Evolutionary conservation across 2,888 invertebrate genomes (phyloP).

Genomic region (Pristionchus exspectatus): DNA sequence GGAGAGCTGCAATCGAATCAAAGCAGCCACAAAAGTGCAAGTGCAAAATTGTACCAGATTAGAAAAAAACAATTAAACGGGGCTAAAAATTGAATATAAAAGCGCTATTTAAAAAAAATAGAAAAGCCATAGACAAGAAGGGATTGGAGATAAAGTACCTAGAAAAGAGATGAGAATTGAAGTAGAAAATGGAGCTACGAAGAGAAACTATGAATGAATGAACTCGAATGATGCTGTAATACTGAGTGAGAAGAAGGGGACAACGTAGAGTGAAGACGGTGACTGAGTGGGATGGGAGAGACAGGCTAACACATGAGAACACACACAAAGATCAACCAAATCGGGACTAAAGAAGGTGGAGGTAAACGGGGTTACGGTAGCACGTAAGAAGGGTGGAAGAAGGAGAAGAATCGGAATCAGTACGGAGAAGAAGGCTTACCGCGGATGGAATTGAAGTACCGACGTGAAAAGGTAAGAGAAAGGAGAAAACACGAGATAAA

Average conservation of each 20-base stretch:
- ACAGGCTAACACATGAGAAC: background rate
- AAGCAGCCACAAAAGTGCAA: slow-evolving; percentile 24
- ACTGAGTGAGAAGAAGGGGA: slow-evolving; percentile 19
- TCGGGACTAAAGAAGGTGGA: background rate
- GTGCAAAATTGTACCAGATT: slow-evolving; percentile 43
- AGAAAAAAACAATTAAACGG: slow-evolving; percentile 4
- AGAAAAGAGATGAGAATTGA: slow-evolving; percentile 9
- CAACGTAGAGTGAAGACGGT: background rate
- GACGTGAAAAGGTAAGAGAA: slow-evolving; percentile 49
- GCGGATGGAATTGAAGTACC: slow-evolving; percentile 40
- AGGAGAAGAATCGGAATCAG: slow-evolving; percentile 37
- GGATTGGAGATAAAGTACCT: slow-evolving; percentile 46
- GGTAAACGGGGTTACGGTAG: slow-evolving; percentile 45
- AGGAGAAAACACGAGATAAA: background rate
- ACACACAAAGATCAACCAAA: slow-evolving; percentile 36
- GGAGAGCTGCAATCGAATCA: background rate
- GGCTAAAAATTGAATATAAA: slow-evolving; percentile 36
- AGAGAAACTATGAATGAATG: background rate
- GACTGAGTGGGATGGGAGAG: slow-evolving; percentile 22
- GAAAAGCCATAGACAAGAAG: slow-evolving; percentile 41
- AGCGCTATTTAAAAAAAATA: slow-evolving; percentile 28
- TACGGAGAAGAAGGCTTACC: slow-evolving; percentile 29
- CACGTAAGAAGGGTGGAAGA: background rate
- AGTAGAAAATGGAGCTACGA: slow-evolving; percentile 15
- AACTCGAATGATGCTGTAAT: slow-evolving; percentile 44